phyloP scores from a whole-genome alignment of 2,113 vertebrate genomes.

The Rhabdornis inornatus region DNA sequence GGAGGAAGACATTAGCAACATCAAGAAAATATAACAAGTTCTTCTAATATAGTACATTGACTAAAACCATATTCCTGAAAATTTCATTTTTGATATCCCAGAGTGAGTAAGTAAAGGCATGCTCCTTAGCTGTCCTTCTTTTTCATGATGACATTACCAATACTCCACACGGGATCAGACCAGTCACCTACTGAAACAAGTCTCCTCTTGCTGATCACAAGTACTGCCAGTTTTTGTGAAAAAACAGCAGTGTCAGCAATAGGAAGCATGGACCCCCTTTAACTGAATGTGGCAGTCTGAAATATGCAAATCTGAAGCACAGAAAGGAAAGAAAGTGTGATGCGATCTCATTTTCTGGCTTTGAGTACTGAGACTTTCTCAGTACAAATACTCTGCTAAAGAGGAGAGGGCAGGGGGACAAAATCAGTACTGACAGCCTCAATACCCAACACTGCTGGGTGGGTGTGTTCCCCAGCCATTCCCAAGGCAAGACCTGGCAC shows the following conservation, averaged over 20 bases:
- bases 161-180: background rate
- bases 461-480: background rate
- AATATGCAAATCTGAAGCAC: background rate
- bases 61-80: background rate
- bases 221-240: background rate
- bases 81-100: background rate
- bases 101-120: background rate
- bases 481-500: background rate
- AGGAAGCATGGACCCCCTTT: background rate
- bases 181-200: background rate
- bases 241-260: background rate
- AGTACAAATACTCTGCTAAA: background rate
- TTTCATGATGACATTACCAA: background rate
- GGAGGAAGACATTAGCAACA: background rate
- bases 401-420: background rate
- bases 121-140: background rate
- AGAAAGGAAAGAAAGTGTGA: background rate
- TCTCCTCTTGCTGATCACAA: background rate
- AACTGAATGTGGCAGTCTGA: background rate
- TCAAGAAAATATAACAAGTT: background rate
- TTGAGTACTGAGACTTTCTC: background rate
- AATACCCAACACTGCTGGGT: rapidly evolving
- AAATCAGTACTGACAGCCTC: background rate
- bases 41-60: background rate
- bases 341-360: background rate